Base-by-base conservation (phyloP, 2,797 vertebrate species). In the Bradypodion pumilum region DNA sequence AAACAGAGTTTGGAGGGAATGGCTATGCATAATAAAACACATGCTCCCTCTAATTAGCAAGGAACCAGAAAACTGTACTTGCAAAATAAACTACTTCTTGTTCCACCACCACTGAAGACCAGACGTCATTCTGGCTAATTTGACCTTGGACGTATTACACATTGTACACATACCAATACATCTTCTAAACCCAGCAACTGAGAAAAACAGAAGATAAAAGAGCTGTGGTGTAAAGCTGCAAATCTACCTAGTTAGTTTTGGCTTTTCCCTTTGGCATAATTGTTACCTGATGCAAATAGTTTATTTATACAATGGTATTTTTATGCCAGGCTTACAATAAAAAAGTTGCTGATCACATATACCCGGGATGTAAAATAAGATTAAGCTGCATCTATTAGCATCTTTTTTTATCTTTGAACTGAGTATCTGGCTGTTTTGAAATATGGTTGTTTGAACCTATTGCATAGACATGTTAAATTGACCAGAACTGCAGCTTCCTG, bases 241-340 rank as follows among this genome's bases (percentile, higher is more conserved):
- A 12, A 59, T 77, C 2, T 52, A 78, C 29, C 2, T 69, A 75
- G 16, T 73, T 44, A 7, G n/a, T 2, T 32, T 69, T 5, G 1
- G 40, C 0, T 42, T 46, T 37, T 78, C 23, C n/a, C 49, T 46
- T 2, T 52, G 4, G 7, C 2, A n/a, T 27, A 2, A 72, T 65
- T 29, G 63, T 46, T 84, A 37, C 6, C 23, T 21, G 29, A 2
- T 0, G 7, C 0, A 0, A 37, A 13, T 4, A 15, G 46, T 52
- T 25, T 37, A 52, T 79, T 79, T 37, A 37, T 21, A 80, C 52
- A 32, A 5, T n/a, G 7, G 52, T 52, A 56, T 56, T 56, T 56
- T 56, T 56, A 56, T 56, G 15, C 19, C 13, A 16, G n/a, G 16
- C 56, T 78, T 46, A 44, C 76, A 63, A n/a, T 79, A 56, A 56